These are phyloP conservation scores for Aphidius gifuensis DNA, from an alignment of 1,140 invertebrate species.

Conservation along the genomic window DNA sequence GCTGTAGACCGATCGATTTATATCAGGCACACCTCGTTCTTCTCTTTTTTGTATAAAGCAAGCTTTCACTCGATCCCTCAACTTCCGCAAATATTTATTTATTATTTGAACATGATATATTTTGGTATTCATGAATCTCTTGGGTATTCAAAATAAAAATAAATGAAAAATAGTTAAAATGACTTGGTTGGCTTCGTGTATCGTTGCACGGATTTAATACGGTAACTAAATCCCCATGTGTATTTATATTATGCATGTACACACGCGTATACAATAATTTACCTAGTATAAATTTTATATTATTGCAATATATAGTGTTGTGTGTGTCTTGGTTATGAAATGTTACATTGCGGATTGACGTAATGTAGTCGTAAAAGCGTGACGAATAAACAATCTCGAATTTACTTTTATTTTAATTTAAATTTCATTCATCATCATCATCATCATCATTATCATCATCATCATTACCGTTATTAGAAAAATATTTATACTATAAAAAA, in stretches of 20 bases:
- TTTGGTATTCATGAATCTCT: too few relatives aligned
- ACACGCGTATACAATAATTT: too few relatives aligned
- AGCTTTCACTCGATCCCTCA: not conserved
- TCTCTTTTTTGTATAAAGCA: not conserved
- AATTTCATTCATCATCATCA: slow-evolving; percentile 1
- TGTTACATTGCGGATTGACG: slow-evolving; percentile 7
- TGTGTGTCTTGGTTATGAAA: too few relatives aligned
- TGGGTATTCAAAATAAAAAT: too few relatives aligned
- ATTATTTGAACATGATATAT: too few relatives aligned
- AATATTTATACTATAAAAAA: not conserved
- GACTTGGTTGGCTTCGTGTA: too few relatives aligned
- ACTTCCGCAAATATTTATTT: slow-evolving; percentile 3
- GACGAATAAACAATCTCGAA: not conserved
- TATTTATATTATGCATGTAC: too few relatives aligned
- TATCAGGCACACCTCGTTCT: slow-evolving; percentile 4
- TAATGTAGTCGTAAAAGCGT: slow-evolving; percentile 14
- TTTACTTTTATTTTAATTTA: not conserved
- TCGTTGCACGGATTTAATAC: too few relatives aligned
- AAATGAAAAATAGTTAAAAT: too few relatives aligned
- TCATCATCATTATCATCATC: not conserved
- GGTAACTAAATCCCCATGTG: too few relatives aligned
- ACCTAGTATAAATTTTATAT: too few relatives aligned
- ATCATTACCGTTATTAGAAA: not conserved
- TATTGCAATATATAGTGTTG: too few relatives aligned
- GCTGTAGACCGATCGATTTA: slow-evolving; percentile 6